Conservation (phyloP, 2,888 invertebrate species). For the Pseudanteris insignis region DNA sequence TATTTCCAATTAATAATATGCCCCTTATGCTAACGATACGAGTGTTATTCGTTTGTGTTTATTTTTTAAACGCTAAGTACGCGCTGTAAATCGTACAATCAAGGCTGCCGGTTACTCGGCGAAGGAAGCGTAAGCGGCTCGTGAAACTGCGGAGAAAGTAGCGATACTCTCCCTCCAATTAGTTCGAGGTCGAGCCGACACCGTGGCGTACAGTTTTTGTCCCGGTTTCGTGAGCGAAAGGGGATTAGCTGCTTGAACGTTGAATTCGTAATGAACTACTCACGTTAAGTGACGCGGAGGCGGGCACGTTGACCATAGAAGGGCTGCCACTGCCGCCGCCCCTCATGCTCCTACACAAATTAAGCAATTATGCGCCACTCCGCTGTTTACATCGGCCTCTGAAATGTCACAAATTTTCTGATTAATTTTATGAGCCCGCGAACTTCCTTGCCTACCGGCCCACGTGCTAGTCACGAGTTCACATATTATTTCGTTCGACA, state of each 20-base stretch:
- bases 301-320: constrained; percentile 56
- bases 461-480: no score
- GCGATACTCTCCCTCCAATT: constrained; percentile 42
- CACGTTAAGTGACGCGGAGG: constrained; percentile 58
- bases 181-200: constrained; percentile 45
- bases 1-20: neutral
- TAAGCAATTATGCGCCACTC: constrained; percentile 35
- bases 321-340: constrained; percentile 54
- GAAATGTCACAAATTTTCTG: constrained; percentile 22
- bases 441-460: neutral
- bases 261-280: constrained; percentile 50
- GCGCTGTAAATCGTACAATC: constrained; percentile 24
- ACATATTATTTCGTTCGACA: no score
- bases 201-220: constrained; percentile 42
- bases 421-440: constrained; percentile 9
- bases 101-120: constrained; percentile 26
- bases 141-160: constrained; percentile 45
- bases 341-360: constrained; percentile 50
- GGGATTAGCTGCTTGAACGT: constrained; percentile 42
- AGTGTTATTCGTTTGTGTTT: no score
- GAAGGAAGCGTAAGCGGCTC: constrained; percentile 34
- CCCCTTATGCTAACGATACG: no score
- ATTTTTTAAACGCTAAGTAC: no score
- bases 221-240: constrained; percentile 45
- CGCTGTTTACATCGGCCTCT: constrained; percentile 21